Evolutionary conservation across 1,140 invertebrate species (phyloP).

Genomic region (Diploscapter pachys): DNA sequence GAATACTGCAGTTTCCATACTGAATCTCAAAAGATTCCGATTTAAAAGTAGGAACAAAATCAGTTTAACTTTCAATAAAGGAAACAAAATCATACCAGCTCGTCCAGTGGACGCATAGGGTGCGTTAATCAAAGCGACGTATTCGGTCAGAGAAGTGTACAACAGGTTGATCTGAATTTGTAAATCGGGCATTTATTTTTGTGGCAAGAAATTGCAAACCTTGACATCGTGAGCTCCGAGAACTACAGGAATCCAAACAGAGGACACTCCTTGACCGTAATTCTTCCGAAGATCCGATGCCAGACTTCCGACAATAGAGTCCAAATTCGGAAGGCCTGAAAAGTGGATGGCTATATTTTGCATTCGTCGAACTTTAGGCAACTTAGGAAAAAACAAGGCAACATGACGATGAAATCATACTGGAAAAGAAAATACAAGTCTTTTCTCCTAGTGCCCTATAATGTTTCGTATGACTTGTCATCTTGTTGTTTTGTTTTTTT

Average conservation of each 20-base stretch:
- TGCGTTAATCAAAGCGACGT: conserved; percentile 30
- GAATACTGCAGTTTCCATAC: too few relatives aligned
- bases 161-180: conserved; percentile 29
- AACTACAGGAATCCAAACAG: conserved; percentile 3
- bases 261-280: not conserved
- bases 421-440: not conserved
- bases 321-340: conserved; percentile 2
- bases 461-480: too few relatives aligned
- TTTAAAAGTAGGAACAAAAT: too few relatives aligned
- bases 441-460: conserved; percentile 17
- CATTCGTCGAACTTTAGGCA: conserved; percentile 1
- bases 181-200: too few relatives aligned
- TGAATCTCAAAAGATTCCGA: too few relatives aligned
- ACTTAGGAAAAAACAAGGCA: not conserved
- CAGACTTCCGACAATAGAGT: not conserved
- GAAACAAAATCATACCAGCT: not conserved
- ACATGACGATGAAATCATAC: not conserved
- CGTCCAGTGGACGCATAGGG: conserved; percentile 35
- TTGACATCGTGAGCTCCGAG: conserved; percentile 5
- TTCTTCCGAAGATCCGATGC: conserved; percentile 13
- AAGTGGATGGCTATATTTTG: conserved; percentile 6
- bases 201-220: not conserved
- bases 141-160: conserved; percentile 37
- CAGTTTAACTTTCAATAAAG: too few relatives aligned
- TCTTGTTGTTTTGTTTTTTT: too few relatives aligned